These are phyloP conservation scores for Aplodontia rufa DNA, from an alignment of 2,113 vertebrate genomes.

Conservation along the genomic window DNA sequence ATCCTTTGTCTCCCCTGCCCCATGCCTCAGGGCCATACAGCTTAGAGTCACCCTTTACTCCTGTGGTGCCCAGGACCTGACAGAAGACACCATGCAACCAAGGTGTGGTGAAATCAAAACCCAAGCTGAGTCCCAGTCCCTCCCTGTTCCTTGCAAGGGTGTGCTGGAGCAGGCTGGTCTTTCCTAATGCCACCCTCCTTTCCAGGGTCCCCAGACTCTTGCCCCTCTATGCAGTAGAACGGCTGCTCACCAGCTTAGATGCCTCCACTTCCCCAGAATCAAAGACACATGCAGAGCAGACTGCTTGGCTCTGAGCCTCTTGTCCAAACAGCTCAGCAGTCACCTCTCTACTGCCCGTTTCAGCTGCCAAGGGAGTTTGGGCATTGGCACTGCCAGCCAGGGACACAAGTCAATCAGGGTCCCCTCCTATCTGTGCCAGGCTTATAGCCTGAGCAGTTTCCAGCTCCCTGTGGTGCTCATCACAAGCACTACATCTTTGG, in stretches of 20 bases:
- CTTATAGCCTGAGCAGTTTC: not conserved
- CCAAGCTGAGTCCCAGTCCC: not conserved
- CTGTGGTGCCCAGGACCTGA: not conserved
- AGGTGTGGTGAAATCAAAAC: not conserved
- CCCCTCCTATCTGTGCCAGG: not conserved
- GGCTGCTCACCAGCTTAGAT: not conserved
- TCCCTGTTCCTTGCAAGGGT: not conserved
- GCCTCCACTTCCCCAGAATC: conserved; percentile 23
- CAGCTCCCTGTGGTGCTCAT: not conserved
- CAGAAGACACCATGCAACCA: not conserved
- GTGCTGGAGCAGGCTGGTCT: not conserved
- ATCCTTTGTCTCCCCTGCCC: too few relatives aligned
- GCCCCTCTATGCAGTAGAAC: not conserved
- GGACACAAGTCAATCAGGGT: not conserved
- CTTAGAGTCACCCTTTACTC: too few relatives aligned
- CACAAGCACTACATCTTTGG: not conserved
- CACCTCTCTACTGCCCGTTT: conserved; percentile 20
- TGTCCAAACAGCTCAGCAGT: not conserved
- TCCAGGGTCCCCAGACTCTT: not conserved
- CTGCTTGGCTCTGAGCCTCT: not conserved
- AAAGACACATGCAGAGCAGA: conserved; percentile 13
- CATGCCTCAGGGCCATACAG: too few relatives aligned
- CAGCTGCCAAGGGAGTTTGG: conserved; percentile 36
- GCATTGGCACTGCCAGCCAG: not conserved
- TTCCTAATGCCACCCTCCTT: not conserved